Conservation (phyloP, 2,888 invertebrate genomes). For the Sycophila texana region DNA sequence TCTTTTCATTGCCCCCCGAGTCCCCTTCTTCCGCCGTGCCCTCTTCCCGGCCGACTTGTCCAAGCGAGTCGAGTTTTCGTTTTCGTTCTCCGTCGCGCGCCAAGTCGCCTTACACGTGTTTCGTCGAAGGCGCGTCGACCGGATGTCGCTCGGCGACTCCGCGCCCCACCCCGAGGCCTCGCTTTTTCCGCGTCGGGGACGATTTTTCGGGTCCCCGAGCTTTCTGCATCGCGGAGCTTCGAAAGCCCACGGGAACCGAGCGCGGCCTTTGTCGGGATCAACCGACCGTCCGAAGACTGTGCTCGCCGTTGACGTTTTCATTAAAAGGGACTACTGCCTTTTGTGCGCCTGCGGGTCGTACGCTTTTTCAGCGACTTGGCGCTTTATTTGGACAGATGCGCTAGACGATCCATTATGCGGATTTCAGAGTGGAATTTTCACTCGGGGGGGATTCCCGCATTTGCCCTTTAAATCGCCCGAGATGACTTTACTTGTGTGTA, state of each 20-base stretch:
- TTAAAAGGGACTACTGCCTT: conserved; percentile 12
- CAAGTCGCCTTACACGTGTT: conserved; percentile 22
- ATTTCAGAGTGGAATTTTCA: too few relatives aligned
- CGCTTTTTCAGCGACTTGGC: conserved; percentile 19
- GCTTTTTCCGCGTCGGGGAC: not conserved
- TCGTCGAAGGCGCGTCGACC: conserved; percentile 14
- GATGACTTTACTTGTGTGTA: too few relatives aligned
- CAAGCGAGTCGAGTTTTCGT: conserved; percentile 3
- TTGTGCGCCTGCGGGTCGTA: conserved; percentile 9
- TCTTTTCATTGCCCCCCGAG: conserved; percentile 17
- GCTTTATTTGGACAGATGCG: conserved; percentile 10
- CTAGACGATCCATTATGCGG: not conserved
- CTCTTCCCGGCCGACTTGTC: conserved; percentile 16
- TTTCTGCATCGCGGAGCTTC: not conserved
- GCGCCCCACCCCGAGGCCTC: conserved; percentile 9
- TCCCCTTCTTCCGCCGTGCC: conserved; percentile 26
- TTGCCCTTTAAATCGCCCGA: too few relatives aligned
- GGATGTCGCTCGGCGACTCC: conserved; percentile 19
- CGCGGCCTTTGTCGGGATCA: not conserved
- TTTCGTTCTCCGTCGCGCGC: conserved; percentile 12
- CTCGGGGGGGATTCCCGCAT: too few relatives aligned
- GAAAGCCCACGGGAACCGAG: not conserved
- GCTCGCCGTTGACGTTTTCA: conserved; percentile 29
- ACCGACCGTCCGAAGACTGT: not conserved
- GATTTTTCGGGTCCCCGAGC: not conserved